Conservation (phyloP, 2,888 invertebrate species). For the Eilema depressum region DNA sequence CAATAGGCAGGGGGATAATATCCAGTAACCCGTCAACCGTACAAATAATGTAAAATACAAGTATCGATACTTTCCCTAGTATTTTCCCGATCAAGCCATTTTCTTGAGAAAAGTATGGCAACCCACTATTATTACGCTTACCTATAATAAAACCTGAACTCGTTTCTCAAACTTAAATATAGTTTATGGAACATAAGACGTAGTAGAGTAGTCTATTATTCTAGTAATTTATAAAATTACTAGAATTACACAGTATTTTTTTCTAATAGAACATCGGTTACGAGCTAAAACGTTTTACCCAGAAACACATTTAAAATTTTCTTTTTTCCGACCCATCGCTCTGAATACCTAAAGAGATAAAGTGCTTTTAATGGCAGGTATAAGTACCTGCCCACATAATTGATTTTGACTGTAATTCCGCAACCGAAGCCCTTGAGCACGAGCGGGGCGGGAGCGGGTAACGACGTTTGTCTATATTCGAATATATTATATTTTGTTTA, state of each 20-base stretch:
- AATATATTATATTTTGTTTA: neutral
- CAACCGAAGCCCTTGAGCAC: conserved; percentile 44
- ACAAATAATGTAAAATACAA: neutral
- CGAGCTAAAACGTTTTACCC: conserved; percentile 40
- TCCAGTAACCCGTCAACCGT: neutral
- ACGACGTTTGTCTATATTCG: conserved; percentile 5
- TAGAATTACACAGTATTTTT: conserved; percentile 17
- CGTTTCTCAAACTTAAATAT: neutral
- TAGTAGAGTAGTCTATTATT: neutral
- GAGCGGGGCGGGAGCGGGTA: conserved; percentile 42
- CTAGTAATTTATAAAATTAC: conserved; percentile 1
- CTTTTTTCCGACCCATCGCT: conserved; percentile 48
- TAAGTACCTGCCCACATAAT: conserved; percentile 55
- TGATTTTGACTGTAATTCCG: conserved; percentile 59
- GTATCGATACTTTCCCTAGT: neutral
- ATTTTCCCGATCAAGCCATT: neutral
- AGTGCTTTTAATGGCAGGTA: conserved; percentile 58
- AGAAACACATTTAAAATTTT: conserved; percentile 44
- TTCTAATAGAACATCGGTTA: conserved; percentile 22
- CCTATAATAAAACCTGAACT: neutral
- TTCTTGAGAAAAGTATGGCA: neutral
- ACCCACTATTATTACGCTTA: neutral
- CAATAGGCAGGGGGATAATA: neutral
- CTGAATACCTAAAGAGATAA: conserved; percentile 54
- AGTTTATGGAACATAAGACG: neutral